Percentiles rank a stretch among this genome's conserved stretches.
Conservation (phyloP, 2,797 vertebrate genomes). For the Parauchenoglanis punctatus region DNA sequence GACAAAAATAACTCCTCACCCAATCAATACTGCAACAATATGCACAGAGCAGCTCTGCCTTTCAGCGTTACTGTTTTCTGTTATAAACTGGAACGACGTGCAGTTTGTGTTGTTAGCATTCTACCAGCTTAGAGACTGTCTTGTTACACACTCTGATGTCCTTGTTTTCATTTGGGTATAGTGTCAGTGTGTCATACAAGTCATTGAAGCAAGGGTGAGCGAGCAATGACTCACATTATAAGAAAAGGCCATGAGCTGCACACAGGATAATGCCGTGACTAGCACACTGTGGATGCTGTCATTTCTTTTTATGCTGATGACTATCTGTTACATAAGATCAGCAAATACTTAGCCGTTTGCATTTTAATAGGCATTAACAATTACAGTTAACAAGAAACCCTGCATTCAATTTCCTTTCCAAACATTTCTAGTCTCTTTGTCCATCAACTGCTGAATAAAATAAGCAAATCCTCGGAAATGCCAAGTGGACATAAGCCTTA, state of each 20-base stretch:
- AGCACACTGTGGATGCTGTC: not conserved
- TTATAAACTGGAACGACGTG: not conserved
- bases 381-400: not conserved
- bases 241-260: constrained; percentile 18
- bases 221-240: constrained; percentile 27
- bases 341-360: not conserved
- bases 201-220: constrained; percentile 15
- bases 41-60: not conserved
- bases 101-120: not conserved
- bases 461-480: constrained; percentile 12
- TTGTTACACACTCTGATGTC: not conserved
- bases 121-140: not conserved
- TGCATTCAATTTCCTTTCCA: constrained; percentile 32
- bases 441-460: constrained; percentile 20
- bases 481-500: not conserved
- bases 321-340: not conserved
- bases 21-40: constrained; percentile 36
- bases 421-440: constrained; percentile 9
- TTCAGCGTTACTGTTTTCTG: not conserved
- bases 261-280: not conserved
- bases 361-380: not conserved
- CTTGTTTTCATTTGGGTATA: constrained; percentile 21
- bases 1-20: constrained; percentile 33
- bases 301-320: not conserved
- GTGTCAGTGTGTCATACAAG: not conserved